Conservation (phyloP, 35 echinoderm and acorn worm genomes). For the Apostichopus japonicus region DNA sequence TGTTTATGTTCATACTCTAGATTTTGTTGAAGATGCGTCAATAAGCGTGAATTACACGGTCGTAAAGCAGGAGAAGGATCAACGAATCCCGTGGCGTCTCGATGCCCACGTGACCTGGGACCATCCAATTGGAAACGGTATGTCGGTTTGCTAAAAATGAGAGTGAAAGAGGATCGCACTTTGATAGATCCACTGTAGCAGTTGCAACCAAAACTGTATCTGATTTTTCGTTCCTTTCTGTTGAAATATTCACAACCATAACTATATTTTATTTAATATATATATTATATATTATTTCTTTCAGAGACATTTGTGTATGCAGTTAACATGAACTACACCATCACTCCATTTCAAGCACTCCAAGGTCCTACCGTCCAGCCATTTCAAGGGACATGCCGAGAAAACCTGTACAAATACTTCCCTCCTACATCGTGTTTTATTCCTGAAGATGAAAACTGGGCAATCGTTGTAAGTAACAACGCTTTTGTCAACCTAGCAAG, state of each 20-base stretch:
- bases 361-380: too few species aligned
- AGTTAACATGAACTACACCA: neutral
- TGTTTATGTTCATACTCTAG: neutral
- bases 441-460: neutral
- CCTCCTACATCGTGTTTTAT: neutral
- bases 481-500: too few species aligned
- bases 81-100: neutral
- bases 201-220: too few species aligned
- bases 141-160: neutral
- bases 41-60: neutral
- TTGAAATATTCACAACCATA: too few species aligned
- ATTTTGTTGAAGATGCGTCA: neutral
- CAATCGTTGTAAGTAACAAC: neutral
- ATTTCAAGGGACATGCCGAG: neutral
- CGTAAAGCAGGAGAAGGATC: neutral
- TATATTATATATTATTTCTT: too few species aligned
- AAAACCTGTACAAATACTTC: neutral
- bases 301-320: neutral
- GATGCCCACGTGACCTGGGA: slow-evolving; percentile 33
- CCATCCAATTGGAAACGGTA: neutral
- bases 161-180: too few species aligned
- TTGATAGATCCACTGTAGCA: too few species aligned
- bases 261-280: too few species aligned
- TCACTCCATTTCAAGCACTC: neutral
- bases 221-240: too few species aligned